Evolutionary conservation across 2,797 vertebrate species (phyloP).

Genomic region (Intellagama lesueurii): DNA sequence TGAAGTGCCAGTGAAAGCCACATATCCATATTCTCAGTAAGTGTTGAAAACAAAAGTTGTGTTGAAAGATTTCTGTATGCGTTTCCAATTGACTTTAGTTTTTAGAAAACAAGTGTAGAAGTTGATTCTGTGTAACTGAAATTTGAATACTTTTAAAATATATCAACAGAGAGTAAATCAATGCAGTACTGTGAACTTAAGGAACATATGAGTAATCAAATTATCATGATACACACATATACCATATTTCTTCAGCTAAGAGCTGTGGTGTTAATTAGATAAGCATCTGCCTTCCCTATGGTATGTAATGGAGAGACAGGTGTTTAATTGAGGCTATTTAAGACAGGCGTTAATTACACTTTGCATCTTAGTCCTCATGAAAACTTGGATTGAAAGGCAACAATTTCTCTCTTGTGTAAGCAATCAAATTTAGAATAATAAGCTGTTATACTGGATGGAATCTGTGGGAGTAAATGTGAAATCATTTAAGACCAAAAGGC

Average conservation of each 20-base stretch:
- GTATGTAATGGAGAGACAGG: slow-evolving; percentile 41
- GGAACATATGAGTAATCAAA: slow-evolving; percentile 25
- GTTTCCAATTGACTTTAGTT: not conserved
- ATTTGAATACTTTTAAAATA: not conserved
- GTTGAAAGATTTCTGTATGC: not conserved
- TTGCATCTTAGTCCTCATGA: slow-evolving; percentile 38
- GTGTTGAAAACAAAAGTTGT: not conserved
- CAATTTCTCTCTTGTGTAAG: slow-evolving; percentile 37
- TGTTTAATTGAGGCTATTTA: slow-evolving; percentile 53
- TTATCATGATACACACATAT: slow-evolving; percentile 26
- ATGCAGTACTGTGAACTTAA: not conserved
- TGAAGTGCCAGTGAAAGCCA: not conserved
- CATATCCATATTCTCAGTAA: not conserved
- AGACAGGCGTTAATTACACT: slow-evolving; percentile 39
- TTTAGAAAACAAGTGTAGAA: not conserved
- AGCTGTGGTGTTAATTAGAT: slow-evolving; percentile 43
- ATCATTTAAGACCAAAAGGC: not conserved
- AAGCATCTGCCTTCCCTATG: slow-evolving; percentile 45
- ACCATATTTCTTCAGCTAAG: slow-evolving; percentile 37
- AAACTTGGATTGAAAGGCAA: slow-evolving; percentile 26
- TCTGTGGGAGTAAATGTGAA: not conserved
- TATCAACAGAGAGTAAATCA: not conserved
- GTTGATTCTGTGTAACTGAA: not conserved
- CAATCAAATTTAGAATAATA: slow-evolving; percentile 26
- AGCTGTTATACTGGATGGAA: slow-evolving; percentile 9